phyloP scores from a whole-genome alignment of 2,113 vertebrate species.

The Mustelus asterias region DNA sequence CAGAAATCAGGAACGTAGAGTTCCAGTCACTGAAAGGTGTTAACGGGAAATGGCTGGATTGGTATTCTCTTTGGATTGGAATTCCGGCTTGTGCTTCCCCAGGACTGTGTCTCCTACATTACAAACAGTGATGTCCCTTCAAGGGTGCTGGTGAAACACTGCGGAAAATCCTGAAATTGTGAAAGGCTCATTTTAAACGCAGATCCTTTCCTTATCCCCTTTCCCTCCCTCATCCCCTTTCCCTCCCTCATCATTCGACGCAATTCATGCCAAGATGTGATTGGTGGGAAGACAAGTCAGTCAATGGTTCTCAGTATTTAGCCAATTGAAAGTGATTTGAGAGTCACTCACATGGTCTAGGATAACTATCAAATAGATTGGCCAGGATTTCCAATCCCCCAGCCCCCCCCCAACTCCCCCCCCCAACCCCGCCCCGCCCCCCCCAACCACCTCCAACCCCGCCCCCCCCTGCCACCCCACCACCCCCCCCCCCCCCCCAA shows the following conservation, averaged over 20 bases:
- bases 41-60: neutral
- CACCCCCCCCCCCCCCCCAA: no score
- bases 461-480: no score
- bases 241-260: neutral
- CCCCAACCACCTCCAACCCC: no score
- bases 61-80: neutral
- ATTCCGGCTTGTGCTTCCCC: neutral
- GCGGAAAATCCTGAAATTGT: neutral
- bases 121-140: neutral
- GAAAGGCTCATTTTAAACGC: neutral
- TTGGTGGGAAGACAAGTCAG: neutral
- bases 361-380: neutral
- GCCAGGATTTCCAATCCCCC: no score
- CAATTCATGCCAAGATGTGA: neutral
- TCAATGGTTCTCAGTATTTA: neutral
- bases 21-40: neutral
- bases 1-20: neutral
- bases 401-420: no score
- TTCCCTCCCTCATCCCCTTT: neutral
- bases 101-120: neutral
- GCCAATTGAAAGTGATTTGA: neutral
- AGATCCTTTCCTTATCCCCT: neutral
- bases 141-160: neutral
- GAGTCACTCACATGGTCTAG: neutral
- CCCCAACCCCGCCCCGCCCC: no score